Base-by-base conservation (phyloP, 2,797 vertebrate species). In the Tympanoctomys barrerae region DNA sequence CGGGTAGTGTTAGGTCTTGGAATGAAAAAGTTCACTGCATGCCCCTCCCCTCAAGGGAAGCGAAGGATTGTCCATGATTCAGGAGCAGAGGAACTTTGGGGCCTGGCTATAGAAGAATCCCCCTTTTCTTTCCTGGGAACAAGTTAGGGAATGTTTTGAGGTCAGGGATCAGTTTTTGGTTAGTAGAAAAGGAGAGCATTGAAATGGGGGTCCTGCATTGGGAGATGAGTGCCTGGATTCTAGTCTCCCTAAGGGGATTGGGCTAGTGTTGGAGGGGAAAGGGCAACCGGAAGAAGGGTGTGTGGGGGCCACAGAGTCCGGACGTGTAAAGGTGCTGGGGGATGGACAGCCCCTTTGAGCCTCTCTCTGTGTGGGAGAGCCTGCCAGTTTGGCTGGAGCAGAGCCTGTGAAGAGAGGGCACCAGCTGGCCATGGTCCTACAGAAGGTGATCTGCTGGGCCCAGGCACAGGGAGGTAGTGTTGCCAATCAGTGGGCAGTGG, bases 401-500 rank as follows among this genome's bases (percentile, higher is more conserved):
- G 75, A 77, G 52, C 79, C 61, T 0, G 13, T 8, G 33, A 13
- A 59, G 54, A 54, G 79, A 75, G 54, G 85, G 39, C 4, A 18
- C 62, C 24, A 5, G 10, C 24, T n/a, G 64, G 80, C 28, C 6
- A 4, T 2, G 14, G 64, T 66, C 80, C 46, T 33, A 0, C 12
- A 36, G 92, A 61, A 62, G n/a, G 42, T 82, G 85, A 46, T 85
- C 73, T 59, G 14, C 54, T 52, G 87, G 71, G 13, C 57, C 31
- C 1, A 52, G 88, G 64, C 42, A 82, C 77, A 82, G 70, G 77
- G 62, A 83, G 70, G 59, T 46, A 46, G 24, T n/a, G 36, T 68
- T 71, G 80, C 52, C 87, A 31, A 70, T 84, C 68, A 33, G 39
- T 86, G 88, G 52, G 77, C 80, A 36, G 21, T 22, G 77, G 90